Evolutionary conservation across 2,797 vertebrate genomes (phyloP), one percentile per base, ranked within the genome.

Genomic region (Sardinella longiceps): DNA sequence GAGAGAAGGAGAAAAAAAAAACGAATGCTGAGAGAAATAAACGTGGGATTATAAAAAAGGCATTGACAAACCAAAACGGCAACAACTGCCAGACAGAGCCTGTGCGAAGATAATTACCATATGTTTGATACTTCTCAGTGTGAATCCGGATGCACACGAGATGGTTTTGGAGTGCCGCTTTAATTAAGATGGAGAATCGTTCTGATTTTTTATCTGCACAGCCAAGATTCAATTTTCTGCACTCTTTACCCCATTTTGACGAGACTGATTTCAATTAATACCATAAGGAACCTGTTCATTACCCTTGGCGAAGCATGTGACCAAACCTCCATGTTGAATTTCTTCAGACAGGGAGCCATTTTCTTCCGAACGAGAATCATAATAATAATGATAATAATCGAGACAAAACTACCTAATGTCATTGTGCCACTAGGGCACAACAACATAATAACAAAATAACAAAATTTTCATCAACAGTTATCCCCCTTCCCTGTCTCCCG

Each of bases 141-240:
- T 87, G 90, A 90, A 89, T 86, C 53, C 85, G 88, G 90, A 85
- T 91, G 92, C 91, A 87, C 85, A 86, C 90, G 90, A 87, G 90
- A 88, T 87, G 90, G 90, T 90, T 92, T 90, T 80, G 89, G 89
- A 88, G 90, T 91, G 91, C 88, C 90, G 87, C 85, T 93, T 92
- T 93, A 94, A 95, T 95, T 95, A 93, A 94, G 91, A 90, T 88
- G 87, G 90, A 91, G 90, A 93, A 94, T 91, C 87, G 87, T 87
- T 80, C 86, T 87, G 86, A 92, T 94, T 93, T 93, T 37, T 88
- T 88, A 88, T 93, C 91, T 89, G 90, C 87, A 91, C 88, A 91
- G 90, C 87, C 84, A 88, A 88, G 92, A 95, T 94, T 94, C 85
- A 93, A 94, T 95, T 93, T 93, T 93, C 90, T 93, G 92, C 92